Evolutionary conservation across 2,888 invertebrate species (phyloP).

Genomic region (Eupelmus urozonus): DNA sequence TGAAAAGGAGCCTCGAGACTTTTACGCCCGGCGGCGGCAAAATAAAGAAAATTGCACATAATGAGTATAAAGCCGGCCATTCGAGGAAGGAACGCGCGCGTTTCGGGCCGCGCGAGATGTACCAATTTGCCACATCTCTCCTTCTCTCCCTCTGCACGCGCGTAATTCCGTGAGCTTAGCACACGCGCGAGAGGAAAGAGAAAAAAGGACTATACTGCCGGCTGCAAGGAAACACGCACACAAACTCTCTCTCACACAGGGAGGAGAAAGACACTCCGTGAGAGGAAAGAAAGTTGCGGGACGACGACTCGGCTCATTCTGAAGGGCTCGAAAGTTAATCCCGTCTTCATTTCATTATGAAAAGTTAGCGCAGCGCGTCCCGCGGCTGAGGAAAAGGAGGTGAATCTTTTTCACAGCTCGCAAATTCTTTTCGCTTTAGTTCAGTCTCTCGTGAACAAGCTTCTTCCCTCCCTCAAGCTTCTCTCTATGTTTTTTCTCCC

Average conservation of each 20-base stretch:
- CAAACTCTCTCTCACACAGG: too few species aligned
- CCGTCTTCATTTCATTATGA: conserved; percentile 59
- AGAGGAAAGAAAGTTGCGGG: neutral
- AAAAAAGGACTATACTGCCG: neutral
- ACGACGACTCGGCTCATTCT: conserved; percentile 7
- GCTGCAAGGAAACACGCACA: neutral
- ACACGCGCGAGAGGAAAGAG: neutral
- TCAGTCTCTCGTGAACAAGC: conserved; percentile 34
- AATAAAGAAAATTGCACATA: conserved; percentile 54
- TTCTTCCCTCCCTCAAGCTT: conserved; percentile 47
- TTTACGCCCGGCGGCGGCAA: conserved; percentile 4
- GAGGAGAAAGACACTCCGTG: too few species aligned
- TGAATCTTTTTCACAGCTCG: conserved; percentile 60
- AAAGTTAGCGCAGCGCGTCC: conserved; percentile 52
- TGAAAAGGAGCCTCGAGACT: neutral
- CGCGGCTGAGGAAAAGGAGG: conserved; percentile 22
- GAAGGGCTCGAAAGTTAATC: conserved; percentile 56
- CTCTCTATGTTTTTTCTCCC: neutral
- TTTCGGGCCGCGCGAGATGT: conserved; percentile 34
- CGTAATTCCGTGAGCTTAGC: conserved; percentile 6
- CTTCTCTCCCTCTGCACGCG: neutral
- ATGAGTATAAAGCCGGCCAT: conserved; percentile 40
- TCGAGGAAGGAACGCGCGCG: too few species aligned
- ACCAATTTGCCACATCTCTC: conserved; percentile 39
- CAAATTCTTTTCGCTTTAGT: conserved; percentile 57